These are phyloP conservation scores for Parnassius apollo DNA, from an alignment of 2,888 invertebrate genomes.

Conservation along the genomic window DNA sequence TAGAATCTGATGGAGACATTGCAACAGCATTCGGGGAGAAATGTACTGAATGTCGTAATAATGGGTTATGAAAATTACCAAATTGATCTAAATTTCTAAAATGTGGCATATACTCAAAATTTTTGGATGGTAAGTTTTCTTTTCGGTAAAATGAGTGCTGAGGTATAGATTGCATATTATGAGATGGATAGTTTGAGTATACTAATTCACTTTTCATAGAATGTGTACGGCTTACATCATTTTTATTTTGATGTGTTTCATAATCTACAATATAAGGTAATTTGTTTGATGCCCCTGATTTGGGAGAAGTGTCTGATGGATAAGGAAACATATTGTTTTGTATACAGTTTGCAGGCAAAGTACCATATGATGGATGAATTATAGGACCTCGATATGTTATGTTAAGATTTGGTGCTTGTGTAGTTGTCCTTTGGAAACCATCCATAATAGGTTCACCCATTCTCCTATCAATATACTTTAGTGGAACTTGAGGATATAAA, in stretches of 20 bases:
- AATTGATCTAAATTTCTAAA: slow-evolving; percentile 58
- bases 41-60: slow-evolving; percentile 58
- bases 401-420: slow-evolving; percentile 51
- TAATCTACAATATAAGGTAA: slow-evolving; percentile 62
- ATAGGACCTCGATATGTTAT: slow-evolving; percentile 59
- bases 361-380: slow-evolving; percentile 60
- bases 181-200: slow-evolving; percentile 55
- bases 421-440: slow-evolving; percentile 60
- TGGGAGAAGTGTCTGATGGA: slow-evolving; percentile 50
- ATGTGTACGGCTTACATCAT: slow-evolving; percentile 56
- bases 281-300: slow-evolving; percentile 55
- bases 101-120: slow-evolving; percentile 60
- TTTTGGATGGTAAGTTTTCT: slow-evolving; percentile 54
- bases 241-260: slow-evolving; percentile 59
- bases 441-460: slow-evolving; percentile 59
- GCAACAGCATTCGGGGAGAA: slow-evolving; percentile 69
- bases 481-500: slow-evolving; percentile 54
- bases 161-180: slow-evolving; percentile 54
- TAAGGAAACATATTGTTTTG: slow-evolving; percentile 64
- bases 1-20: slow-evolving; percentile 73
- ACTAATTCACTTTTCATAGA: slow-evolving; percentile 55
- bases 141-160: slow-evolving; percentile 62
- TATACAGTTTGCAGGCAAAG: slow-evolving; percentile 53
- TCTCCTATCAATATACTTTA: slow-evolving; percentile 66
- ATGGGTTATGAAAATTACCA: slow-evolving; percentile 49